Conservation (phyloP, 2,888 invertebrate species). For the Seira sanloemensis region DNA sequence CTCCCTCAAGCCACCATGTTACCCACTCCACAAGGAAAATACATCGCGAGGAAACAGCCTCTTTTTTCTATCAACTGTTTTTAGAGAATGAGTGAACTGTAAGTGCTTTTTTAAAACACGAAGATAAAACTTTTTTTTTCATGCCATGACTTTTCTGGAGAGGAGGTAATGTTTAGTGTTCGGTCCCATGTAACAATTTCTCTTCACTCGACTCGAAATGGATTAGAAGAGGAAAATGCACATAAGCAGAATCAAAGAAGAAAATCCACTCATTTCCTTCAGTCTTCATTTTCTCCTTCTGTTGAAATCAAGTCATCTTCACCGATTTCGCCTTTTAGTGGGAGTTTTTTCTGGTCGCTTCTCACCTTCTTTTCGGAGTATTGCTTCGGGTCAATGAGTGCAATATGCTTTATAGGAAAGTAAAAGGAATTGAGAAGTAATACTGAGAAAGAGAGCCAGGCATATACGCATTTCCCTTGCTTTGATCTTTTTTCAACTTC, state of each 20-base stretch:
- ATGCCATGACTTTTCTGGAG: too few species aligned
- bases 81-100: background rate
- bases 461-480: too few species aligned
- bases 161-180: too few species aligned
- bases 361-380: too few species aligned
- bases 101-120: background rate
- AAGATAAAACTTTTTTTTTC: too few species aligned
- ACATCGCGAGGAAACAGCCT: background rate
- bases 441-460: too few species aligned
- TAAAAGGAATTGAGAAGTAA: too few species aligned
- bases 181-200: background rate
- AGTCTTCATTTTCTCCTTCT: slow-evolving; percentile 28
- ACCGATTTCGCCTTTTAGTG: background rate
- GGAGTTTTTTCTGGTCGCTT: too few species aligned
- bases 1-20: background rate
- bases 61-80: background rate
- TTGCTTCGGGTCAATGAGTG: too few species aligned
- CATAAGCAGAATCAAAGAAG: background rate
- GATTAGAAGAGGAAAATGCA: background rate
- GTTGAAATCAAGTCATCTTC: background rate
- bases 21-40: background rate
- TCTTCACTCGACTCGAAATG: background rate
- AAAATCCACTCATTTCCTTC: slow-evolving; percentile 25
- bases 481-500: too few species aligned
- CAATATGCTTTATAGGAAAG: too few species aligned